Conservation (phyloP, 2,888 invertebrate species). For the Ophion obscuratus region DNA sequence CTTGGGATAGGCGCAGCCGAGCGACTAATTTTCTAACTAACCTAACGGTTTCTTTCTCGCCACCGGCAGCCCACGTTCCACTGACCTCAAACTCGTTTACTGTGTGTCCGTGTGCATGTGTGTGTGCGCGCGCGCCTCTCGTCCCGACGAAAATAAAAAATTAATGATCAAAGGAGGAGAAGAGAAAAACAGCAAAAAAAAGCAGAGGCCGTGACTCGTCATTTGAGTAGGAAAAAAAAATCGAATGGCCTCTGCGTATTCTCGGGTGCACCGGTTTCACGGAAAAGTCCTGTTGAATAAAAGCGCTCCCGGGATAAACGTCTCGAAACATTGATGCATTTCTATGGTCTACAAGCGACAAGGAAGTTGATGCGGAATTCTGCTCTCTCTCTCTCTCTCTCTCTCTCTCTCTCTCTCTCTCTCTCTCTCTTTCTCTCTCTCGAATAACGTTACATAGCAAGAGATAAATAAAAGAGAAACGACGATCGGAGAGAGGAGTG, state of each 20-base stretch:
- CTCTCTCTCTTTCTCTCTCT: background rate
- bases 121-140: background rate
- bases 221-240: background rate
- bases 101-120: background rate
- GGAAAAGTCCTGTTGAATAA: conserved; percentile 15
- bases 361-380: conserved; percentile 22
- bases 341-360: conserved; percentile 17
- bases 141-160: conserved; percentile 13
- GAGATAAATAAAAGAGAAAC: conserved; percentile 16
- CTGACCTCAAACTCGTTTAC: conserved; percentile 68
- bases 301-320: background rate
- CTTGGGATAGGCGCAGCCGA: conserved; percentile 56
- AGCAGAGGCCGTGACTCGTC: conserved; percentile 6
- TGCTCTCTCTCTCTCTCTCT: background rate
- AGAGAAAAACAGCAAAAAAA: background rate
- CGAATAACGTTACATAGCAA: conserved; percentile 56
- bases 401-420: background rate
- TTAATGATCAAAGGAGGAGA: background rate
- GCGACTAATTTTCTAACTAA: conserved; percentile 69
- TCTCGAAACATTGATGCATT: conserved; percentile 37
- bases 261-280: background rate
- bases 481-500: too few relatives aligned
- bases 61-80: conserved; percentile 68
- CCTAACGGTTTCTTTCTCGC: conserved; percentile 69
- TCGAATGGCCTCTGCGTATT: background rate